Percentiles rank a stretch among this genome's conserved stretches.
Conservation (phyloP, 2,797 vertebrate genomes). For the Tamandua tetradactyla region DNA sequence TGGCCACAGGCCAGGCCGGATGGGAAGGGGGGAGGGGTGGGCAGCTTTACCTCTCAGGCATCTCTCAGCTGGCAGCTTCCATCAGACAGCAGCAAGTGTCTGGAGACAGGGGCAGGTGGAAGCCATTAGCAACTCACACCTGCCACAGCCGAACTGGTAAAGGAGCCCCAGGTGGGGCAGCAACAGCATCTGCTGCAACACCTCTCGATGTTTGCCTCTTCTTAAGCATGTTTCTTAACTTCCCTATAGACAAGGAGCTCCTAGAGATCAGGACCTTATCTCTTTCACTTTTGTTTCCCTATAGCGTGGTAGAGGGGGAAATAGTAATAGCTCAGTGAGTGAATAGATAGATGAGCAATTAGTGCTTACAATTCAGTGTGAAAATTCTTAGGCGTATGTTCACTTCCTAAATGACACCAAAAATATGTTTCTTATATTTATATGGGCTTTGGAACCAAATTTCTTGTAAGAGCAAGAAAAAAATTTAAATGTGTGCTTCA, state of each 20-base stretch:
- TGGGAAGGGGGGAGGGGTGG: not conserved
- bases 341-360: not conserved
- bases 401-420: not conserved
- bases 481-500: not conserved
- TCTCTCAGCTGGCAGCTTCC: not conserved
- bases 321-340: fast-evolving
- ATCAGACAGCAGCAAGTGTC: not conserved
- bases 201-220: no score
- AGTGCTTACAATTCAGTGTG: not conserved
- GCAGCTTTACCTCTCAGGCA: not conserved
- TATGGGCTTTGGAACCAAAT: not conserved
- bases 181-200: fast-evolving
- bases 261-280: not conserved
- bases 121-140: not conserved
- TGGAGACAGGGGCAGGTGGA: not conserved
- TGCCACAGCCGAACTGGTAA: not conserved
- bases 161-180: fast-evolving
- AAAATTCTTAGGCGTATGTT: not conserved
- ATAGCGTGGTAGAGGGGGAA: not conserved
- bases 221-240: not conserved
- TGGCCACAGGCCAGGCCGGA: fast-evolving
- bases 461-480: not conserved
- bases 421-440: not conserved
- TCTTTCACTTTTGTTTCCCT: not conserved
- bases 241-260: not conserved